Conservation (phyloP, 2,888 invertebrate species). For the Elgonia sp. region DNA sequence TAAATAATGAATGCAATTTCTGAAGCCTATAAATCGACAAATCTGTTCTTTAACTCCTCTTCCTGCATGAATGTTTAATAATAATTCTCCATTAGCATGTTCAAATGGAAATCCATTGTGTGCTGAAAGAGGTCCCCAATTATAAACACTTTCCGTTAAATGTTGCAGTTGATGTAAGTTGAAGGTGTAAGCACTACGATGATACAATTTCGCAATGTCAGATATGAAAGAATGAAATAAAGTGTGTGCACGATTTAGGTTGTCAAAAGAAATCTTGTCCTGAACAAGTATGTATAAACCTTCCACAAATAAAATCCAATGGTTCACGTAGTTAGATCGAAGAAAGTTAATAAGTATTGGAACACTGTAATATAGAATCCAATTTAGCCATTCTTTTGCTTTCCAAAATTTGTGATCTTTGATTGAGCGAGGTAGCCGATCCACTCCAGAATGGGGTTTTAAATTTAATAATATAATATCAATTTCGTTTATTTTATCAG, state of each 20-base stretch:
- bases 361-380: slow-evolving; percentile 4
- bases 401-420: slow-evolving; percentile 15
- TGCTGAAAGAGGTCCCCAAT: slow-evolving; percentile 12
- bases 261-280: background rate
- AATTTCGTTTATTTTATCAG: background rate
- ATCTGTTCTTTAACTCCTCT: slow-evolving; percentile 6
- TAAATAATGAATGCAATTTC: slow-evolving; percentile 8
- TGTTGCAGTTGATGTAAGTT: slow-evolving; percentile 18
- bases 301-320: slow-evolving; percentile 10
- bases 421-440: slow-evolving; percentile 1
- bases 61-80: slow-evolving; percentile 8
- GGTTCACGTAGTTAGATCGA: background rate
- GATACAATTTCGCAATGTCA: slow-evolving; percentile 2
- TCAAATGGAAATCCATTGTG: slow-evolving; percentile 31
- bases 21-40: background rate
- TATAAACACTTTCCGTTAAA: background rate
- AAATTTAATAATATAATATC: background rate
- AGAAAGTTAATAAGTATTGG: background rate
- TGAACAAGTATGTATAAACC: slow-evolving; percentile 3
- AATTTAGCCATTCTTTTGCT: slow-evolving; percentile 23
- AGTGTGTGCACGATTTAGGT: background rate
- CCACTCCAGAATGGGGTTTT: slow-evolving; percentile 6
- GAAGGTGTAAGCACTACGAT: background rate
- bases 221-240: slow-evolving; percentile 3
- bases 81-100: slow-evolving; percentile 12